These are phyloP conservation scores for Uromys caudimaculatus DNA, from an alignment of 2,797 vertebrate genomes.

Conservation along the genomic window DNA sequence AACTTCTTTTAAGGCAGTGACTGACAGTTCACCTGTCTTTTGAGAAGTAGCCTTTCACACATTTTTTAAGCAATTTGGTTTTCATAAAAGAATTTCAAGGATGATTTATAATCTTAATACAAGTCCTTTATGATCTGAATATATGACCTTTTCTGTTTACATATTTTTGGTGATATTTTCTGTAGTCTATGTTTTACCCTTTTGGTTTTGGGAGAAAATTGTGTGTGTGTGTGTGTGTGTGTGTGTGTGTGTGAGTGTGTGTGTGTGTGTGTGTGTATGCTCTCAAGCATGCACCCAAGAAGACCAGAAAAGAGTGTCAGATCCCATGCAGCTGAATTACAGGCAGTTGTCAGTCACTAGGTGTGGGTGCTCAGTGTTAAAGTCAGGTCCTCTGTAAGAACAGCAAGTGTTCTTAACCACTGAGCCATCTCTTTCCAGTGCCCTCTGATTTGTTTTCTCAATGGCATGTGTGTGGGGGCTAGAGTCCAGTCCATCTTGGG, in stretches of 20 bases:
- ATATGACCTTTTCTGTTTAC: conserved; percentile 1
- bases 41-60: background rate
- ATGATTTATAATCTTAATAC: background rate
- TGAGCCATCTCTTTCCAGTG: background rate
- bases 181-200: conserved; percentile 7
- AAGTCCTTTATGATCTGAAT: background rate
- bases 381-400: background rate
- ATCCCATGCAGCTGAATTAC: no score
- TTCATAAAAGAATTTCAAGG: conserved; percentile 5
- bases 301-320: background rate
- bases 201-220: background rate
- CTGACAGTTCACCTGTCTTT: background rate
- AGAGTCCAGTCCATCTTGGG: background rate
- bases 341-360: background rate
- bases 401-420: no score
- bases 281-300: no score
- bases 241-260: no score
- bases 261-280: no score
- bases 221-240: background rate
- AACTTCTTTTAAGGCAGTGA: conserved; percentile 15
- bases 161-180: conserved; percentile 50
- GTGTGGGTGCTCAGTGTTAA: background rate
- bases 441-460: conserved; percentile 23
- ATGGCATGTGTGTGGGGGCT: background rate
- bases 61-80: background rate